Evolutionary conservation across 2,797 vertebrate genomes (phyloP).

Genomic region (Serranus cabrilla): DNA sequence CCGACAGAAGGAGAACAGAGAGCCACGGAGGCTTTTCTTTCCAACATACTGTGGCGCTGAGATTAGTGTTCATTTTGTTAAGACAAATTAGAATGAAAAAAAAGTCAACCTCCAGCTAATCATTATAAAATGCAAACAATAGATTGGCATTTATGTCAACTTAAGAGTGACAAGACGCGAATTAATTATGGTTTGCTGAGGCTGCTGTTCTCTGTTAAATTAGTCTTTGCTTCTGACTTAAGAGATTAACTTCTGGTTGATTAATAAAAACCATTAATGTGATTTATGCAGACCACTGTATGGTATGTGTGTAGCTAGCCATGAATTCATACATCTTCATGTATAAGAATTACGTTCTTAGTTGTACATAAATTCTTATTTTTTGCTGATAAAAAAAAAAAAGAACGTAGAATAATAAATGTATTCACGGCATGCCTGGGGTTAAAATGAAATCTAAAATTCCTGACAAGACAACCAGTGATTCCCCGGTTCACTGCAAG

Average conservation of each 20-base stretch:
- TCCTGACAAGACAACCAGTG: constrained; percentile 10
- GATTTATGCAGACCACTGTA: neutral
- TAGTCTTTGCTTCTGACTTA: neutral
- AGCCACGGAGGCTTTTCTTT: constrained; percentile 43
- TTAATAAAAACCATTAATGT: neutral
- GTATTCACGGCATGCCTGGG: neutral
- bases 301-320: neutral
- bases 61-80: constrained; percentile 53
- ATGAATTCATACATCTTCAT: neutral
- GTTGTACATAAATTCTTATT: neutral
- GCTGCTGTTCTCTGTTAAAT: constrained; percentile 14
- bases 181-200: constrained; percentile 18
- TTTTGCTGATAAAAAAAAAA: neutral
- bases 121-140: constrained; percentile 32
- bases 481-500: constrained; percentile 9
- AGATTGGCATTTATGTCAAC: constrained; percentile 21
- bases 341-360: neutral
- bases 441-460: constrained; percentile 6
- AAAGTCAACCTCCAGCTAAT: constrained; percentile 18
- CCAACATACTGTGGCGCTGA: constrained; percentile 30
- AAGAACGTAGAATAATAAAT: neutral
- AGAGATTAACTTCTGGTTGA: neutral
- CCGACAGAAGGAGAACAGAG: constrained; percentile 27
- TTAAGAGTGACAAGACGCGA: constrained; percentile 36
- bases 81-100: constrained; percentile 25